Base-by-base conservation (phyloP, 2,797 vertebrate species). In the Gymnothorax reevesii region DNA sequence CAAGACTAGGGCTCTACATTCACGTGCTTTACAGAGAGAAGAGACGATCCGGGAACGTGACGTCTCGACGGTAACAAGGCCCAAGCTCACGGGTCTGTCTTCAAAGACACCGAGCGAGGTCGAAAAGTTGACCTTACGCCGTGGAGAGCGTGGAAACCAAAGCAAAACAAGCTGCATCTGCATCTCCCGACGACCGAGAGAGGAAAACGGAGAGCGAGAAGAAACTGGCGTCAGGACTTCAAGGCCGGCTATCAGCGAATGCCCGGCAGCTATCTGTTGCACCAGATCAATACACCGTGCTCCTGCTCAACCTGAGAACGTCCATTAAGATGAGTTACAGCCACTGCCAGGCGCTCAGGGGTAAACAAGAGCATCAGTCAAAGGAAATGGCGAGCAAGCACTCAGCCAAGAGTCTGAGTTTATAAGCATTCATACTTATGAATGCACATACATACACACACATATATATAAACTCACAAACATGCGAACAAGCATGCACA, bases 201-300 rank as follows among this genome's bases (percentile, higher is more conserved):
- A 75, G 71, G 49, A 15, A 49, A 13, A 42, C 9, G 42, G 71
- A 75, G 71, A 42, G 71, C 33, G 71, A 75, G 27, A 75, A 69
- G 15, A 69, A 7, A 84, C 62, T 5, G 49, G 62, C 12, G 9
- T 64, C 20, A 15, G 17, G 59, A 92, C 89, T 89, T 88, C 80
- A 91, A 93, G 90, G 91, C 90, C 92, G 91, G 91, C 90, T 91
- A 93, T 94, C 92, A 92, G 91, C 59, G 88, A 88, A 92, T 93
- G 92, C 91, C 93, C 94, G 92, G 89, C 71, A 87, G 88, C 85
- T 89, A 94, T 94, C 92, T 89, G 89, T 88, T 91, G 90, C 92
- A 86, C 80, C 33, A 87, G 92, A 94, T 94, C 93, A 89, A 94
- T 94, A 92, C 91, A 87, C 92, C 89, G 90, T 91, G 93, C 94